Evolutionary conservation across 2,888 invertebrate species (phyloP).

Genomic region (Mythimna pallens): DNA sequence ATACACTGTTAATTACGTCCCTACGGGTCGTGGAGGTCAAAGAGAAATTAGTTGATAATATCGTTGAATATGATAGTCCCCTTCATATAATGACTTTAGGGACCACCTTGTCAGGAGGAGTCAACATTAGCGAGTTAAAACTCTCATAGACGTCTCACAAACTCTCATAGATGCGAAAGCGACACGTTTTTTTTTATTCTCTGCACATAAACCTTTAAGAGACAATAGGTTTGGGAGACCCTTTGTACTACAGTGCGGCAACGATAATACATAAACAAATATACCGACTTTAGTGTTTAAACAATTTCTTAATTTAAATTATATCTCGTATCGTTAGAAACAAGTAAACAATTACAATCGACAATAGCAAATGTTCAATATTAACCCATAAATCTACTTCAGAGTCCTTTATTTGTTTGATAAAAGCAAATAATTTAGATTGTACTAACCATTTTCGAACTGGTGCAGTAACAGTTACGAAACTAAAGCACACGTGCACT

Average conservation of each 20-base stretch:
- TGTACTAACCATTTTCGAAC: conserved; percentile 34
- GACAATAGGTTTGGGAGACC: neutral
- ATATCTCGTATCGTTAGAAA: conserved; percentile 23
- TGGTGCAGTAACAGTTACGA: conserved; percentile 48
- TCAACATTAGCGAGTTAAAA: neutral
- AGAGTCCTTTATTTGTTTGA: conserved; percentile 56
- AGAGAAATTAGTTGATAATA: conserved; percentile 1
- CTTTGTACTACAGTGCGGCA: neutral
- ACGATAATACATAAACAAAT: neutral
- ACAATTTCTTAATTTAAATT: neutral
- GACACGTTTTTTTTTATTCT: neutral
- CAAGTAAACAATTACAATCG: conserved; percentile 22
- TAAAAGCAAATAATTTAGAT: conserved; percentile 58
- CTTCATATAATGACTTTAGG: neutral
- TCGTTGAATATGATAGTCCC: neutral
- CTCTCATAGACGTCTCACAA: neutral
- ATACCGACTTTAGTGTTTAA: neutral
- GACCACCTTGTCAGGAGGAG: neutral
- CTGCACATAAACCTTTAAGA: neutral
- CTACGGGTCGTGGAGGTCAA: conserved; percentile 7
- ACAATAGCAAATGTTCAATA: conserved; percentile 35
- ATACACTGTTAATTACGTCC: conserved; percentile 9
- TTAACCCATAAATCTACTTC: conserved; percentile 46
- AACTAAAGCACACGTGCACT: conserved; percentile 64
- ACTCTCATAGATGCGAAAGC: too few species aligned